Conservation (phyloP, 2,888 invertebrate genomes). For the Capitulum mitella region DNA sequence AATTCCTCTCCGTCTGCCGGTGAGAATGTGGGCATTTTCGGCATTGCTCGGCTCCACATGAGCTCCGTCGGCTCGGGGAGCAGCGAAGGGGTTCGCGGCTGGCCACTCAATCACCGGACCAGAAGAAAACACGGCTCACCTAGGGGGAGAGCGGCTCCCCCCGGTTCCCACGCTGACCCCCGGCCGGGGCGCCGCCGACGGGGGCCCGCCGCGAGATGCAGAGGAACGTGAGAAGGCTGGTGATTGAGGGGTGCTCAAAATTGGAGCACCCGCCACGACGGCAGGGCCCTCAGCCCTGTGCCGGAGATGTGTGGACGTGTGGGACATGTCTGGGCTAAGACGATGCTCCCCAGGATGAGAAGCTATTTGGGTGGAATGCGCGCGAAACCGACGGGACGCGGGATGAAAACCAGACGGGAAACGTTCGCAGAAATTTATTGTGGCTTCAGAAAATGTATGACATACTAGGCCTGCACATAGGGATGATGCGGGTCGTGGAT, state of each 20-base stretch:
- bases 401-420: too few species aligned
- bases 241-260: conserved; percentile 2
- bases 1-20: not conserved
- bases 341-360: too few species aligned
- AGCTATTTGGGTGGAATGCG: too few species aligned
- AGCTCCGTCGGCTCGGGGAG: not conserved
- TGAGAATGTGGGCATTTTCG: not conserved
- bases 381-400: too few species aligned
- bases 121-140: not conserved
- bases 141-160: not conserved
- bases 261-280: conserved; percentile 4
- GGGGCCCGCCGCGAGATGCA: not conserved
- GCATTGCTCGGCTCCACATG: not conserved
- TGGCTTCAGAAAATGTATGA: too few species aligned
- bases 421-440: too few species aligned
- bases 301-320: too few species aligned
- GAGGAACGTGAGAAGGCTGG: not conserved
- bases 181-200: not conserved
- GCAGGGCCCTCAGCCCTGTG: too few species aligned
- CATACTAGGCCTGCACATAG: too few species aligned
- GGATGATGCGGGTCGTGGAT: too few species aligned
- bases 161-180: conserved; percentile 17
- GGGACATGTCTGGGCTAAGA: too few species aligned
- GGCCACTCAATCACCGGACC: not conserved
- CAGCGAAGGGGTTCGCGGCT: not conserved